A percentile compares a stretch with the other conserved stretches of the same genome.
Evolutionary conservation across 92 coral and sea anemone genomes (phyloP).

Genomic region (Epizoanthus stellaris): DNA sequence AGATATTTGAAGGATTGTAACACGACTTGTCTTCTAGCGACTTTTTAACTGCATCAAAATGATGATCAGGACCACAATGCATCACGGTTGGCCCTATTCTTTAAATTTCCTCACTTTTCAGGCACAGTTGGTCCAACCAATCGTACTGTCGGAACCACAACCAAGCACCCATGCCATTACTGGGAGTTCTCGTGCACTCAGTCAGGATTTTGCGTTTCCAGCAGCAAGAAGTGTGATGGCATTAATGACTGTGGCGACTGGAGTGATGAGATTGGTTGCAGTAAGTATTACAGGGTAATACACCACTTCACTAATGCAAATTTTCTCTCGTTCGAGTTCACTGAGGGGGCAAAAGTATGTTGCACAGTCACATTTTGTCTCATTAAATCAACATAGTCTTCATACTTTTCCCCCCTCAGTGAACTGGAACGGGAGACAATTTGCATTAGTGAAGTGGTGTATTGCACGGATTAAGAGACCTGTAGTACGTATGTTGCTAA

Average conservation of each 20-base stretch:
- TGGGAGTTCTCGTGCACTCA: conserved; percentile 72
- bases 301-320: too few species aligned
- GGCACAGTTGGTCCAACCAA: background rate
- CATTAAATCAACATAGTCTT: too few species aligned
- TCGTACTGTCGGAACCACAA: conserved; percentile 11
- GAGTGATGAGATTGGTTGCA: conserved; percentile 76
- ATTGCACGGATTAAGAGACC: too few species aligned
- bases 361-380: too few species aligned
- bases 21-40: too few species aligned
- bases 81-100: background rate
- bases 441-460: too few species aligned
- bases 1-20: background rate
- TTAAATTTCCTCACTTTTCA: background rate
- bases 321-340: too few species aligned
- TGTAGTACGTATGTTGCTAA: too few species aligned
- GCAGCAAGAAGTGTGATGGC: conserved; percentile 61
- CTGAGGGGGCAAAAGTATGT: too few species aligned
- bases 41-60: too few species aligned
- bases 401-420: too few species aligned
- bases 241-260: conserved; percentile 74
- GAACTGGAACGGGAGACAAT: too few species aligned
- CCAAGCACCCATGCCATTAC: conserved; percentile 59
- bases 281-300: conserved; percentile 48
- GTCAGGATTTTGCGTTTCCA: conserved; percentile 55
- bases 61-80: background rate